Base-by-base conservation (phyloP, 1,140 invertebrate species). In the Lucilia cuprina region DNA sequence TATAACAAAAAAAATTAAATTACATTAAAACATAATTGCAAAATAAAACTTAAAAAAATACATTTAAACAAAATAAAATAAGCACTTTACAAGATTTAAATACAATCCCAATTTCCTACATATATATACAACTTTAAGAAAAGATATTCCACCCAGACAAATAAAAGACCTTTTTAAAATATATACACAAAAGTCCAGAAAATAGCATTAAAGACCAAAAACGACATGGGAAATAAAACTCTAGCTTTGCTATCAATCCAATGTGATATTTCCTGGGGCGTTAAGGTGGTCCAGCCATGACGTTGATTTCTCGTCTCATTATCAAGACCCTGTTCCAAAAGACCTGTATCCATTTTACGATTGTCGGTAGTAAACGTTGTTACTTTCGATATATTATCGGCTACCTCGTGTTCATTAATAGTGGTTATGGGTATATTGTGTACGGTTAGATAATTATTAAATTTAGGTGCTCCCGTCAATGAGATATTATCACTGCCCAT, bases 201-300 rank as follows among this genome's bases (percentile, higher is more conserved):
- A 74, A 97, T 92, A 75, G 95, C 92, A 87, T 97, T 97, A 88
- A 97, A 97, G 74, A 96, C 92, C 0, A 97, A 86, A 89, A 97
- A 97, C 1, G 94, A 91, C 2, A 95, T 87, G 0, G 96, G 96
- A 89, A 97, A 97, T 3, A 96, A 90, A 19, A 96, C 92, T 47
- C 96, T 93, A 34, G 96, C 96, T 12, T 96, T 93, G 13, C 83
- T 85, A 86, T 97, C 96, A 74, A 97, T 96, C 96, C 96, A 96
- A 70, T 95, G 95, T 82, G 96, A 95, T 60, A 96, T 96, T 90
- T 97, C 95, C 86, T 97, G 96, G 0, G 96, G 96, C 2, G 96
- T 96, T 93, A 97, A 95, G 4, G 95, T 96, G 14, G 96, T 96
- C 92, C 96, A 96, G 30, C 93, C 93, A 86, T 85, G 92, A 19